Evolutionary conservation across 2,113 vertebrate genomes (phyloP), one percentile per base, ranked within the genome.

Genomic region (Hippocampus mohnikei): DNA sequence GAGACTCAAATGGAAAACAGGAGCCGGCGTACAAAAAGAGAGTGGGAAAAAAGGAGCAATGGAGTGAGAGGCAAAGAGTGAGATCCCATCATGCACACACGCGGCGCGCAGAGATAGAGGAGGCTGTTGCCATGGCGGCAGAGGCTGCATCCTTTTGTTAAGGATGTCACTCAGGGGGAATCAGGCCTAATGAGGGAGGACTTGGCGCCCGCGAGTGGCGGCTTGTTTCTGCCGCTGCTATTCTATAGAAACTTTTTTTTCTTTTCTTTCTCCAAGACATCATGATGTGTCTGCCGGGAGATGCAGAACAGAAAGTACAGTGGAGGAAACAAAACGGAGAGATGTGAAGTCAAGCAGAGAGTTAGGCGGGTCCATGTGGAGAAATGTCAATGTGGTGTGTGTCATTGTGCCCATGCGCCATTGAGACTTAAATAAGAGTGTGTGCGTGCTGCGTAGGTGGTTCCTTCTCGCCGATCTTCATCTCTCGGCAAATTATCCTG

Each of bases 81-180:
- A 82, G 84, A 89, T 89, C 82, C 81, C 84, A 88, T 88, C 86
- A 88, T 88, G 90, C 88, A 88, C 52, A 55, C 52, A 55, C 23
- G 52, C 52, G 8, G 52, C 9, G 52, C n/a, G 20, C n/a, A 73
- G 87, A 91, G 90, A 90, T 88, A 86, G 88, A 89, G 87, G 88
- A 90, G 88, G 88, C 88, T 89, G 88, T 91, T 91, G 88, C 90
- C 88, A 91, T 91, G 90, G 88, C 84, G 87, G 88, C 90, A 85
- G 90, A 88, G 88, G 87, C 88, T 91, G 88, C 90, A 90, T 91
- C 90, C 90, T 91, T 90, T 90, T 91, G 89, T 91, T 91, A 91
- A 88, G 88, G 87, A 90, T 91, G 88, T 91, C 90, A 91, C 90
- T 91, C 90, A 88, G 87, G 86, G 87, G 90, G 88, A 89, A 91